phyloP scores from a whole-genome alignment of 2,113 vertebrate species.

The Amblyopsis rosae region DNA sequence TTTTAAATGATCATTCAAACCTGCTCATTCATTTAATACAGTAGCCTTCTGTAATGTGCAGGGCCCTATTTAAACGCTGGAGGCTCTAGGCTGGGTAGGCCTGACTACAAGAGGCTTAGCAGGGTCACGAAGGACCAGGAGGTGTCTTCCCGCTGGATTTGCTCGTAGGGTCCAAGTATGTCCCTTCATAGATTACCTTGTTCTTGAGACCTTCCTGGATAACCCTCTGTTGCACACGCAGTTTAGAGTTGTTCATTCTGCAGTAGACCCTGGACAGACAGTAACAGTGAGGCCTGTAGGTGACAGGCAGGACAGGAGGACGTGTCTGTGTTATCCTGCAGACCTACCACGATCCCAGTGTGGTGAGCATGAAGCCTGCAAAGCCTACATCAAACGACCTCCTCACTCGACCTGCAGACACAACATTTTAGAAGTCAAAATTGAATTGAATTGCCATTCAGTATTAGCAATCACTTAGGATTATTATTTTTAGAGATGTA shows the following conservation, averaged over 20 bases:
- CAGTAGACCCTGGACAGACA: slow-evolving; percentile 59
- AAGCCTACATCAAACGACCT: slow-evolving; percentile 63
- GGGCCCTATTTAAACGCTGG: too few relatives aligned
- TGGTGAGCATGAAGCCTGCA: slow-evolving; percentile 61
- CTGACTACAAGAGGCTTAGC: too few relatives aligned
- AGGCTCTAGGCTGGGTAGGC: too few relatives aligned
- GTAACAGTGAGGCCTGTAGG: not conserved
- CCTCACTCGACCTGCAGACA: slow-evolving; percentile 60
- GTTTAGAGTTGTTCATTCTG: slow-evolving; percentile 43
- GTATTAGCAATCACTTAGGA: not conserved
- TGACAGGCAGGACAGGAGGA: not conserved
- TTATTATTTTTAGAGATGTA: not conserved
- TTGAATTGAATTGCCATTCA: too few relatives aligned
- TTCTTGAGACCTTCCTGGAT: slow-evolving; percentile 63
- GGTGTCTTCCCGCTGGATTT: slow-evolving; percentile 15
- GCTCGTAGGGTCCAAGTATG: slow-evolving; percentile 35
- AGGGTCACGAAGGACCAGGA: slow-evolving; percentile 31
- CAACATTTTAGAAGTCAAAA: not conserved
- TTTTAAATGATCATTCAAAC: too few relatives aligned
- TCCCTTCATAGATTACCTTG: slow-evolving; percentile 59
- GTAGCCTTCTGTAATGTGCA: too few relatives aligned
- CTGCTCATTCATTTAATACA: too few relatives aligned
- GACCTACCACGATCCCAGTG: slow-evolving; percentile 66
- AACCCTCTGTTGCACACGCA: slow-evolving; percentile 52
- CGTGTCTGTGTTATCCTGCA: not conserved